Evolutionary conservation across 2,797 vertebrate species (phyloP).

Genomic region (Chelon auratus): DNA sequence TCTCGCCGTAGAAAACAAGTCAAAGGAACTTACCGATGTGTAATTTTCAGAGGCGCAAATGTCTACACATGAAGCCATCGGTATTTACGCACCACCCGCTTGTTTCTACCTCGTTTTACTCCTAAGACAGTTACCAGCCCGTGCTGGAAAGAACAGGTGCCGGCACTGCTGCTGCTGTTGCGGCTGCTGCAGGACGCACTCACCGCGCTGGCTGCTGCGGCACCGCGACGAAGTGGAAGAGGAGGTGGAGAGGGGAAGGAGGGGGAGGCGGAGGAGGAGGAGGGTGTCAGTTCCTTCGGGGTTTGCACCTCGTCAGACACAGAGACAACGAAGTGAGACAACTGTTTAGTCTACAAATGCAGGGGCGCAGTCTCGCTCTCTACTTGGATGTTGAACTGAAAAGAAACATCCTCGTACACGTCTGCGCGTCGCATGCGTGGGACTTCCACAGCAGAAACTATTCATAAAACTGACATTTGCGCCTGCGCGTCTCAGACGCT

Average conservation of each 20-base stretch:
- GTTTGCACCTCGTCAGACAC: slow-evolving; percentile 63
- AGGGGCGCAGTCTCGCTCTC: not conserved
- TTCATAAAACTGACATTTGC: slow-evolving; percentile 43
- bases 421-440: slow-evolving; percentile 9
- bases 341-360: slow-evolving; percentile 54
- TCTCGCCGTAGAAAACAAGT: slow-evolving; percentile 52
- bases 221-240: slow-evolving; percentile 47
- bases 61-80: slow-evolving; percentile 56
- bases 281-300: slow-evolving; percentile 57
- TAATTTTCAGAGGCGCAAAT: slow-evolving; percentile 57
- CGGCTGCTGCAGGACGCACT: slow-evolving; percentile 71
- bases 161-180: slow-evolving; percentile 40
- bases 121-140: slow-evolving; percentile 21
- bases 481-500: slow-evolving; percentile 27
- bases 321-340: slow-evolving; percentile 56
- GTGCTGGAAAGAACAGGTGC: slow-evolving; percentile 57
- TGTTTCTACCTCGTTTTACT: slow-evolving; percentile 15
- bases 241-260: slow-evolving; percentile 38
- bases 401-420: not conserved
- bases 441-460: slow-evolving; percentile 33
- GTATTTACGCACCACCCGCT: slow-evolving; percentile 28
- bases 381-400: not conserved
- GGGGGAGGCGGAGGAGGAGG: slow-evolving; percentile 39
- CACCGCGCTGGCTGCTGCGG: slow-evolving; percentile 68
- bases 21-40: slow-evolving; percentile 74